Conservation (phyloP, 30 jellyfish, hydroid and myxozoan genomes). For the Catostylus mosaicus region DNA sequence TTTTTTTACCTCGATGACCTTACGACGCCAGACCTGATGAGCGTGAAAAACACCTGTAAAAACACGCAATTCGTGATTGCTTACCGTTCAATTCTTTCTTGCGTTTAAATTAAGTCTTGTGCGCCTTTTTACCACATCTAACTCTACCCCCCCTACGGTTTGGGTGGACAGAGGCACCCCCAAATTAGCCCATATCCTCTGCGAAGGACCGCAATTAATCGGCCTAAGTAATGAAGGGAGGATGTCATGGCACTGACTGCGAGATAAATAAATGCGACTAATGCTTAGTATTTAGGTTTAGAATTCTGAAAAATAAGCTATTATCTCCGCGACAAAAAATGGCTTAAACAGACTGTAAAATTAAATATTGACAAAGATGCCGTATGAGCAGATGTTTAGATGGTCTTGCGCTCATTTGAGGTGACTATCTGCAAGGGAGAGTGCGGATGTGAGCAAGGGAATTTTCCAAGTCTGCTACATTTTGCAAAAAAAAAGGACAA, state of each 20-base stretch:
- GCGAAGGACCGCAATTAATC: conserved; percentile 3
- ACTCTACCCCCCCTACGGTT: not conserved
- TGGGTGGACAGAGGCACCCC: not conserved
- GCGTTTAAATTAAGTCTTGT: not conserved
- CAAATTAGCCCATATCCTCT: too few species aligned
- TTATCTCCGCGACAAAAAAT: conserved; percentile 22
- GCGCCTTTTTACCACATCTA: not conserved
- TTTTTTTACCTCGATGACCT: too few species aligned
- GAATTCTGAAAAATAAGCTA: not conserved
- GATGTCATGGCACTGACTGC: not conserved
- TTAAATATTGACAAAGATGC: conserved; percentile 55
- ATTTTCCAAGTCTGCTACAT: not conserved
- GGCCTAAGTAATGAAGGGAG: conserved; percentile 8
- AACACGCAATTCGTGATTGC: too few species aligned
- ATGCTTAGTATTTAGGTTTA: not conserved
- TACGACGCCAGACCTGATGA: too few species aligned
- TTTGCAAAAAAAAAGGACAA: not conserved
- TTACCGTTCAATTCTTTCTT: not conserved
- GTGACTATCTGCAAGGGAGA: not conserved
- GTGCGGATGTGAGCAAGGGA: not conserved
- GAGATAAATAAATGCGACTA: not conserved
- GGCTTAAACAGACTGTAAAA: conserved; percentile 47
- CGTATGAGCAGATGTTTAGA: conserved; percentile 28
- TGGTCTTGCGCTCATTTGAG: not conserved
- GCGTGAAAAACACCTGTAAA: too few species aligned